These are phyloP conservation scores for Drosophila gaucha DNA, from an alignment of 2,888 invertebrate species.

Conservation along the genomic window DNA sequence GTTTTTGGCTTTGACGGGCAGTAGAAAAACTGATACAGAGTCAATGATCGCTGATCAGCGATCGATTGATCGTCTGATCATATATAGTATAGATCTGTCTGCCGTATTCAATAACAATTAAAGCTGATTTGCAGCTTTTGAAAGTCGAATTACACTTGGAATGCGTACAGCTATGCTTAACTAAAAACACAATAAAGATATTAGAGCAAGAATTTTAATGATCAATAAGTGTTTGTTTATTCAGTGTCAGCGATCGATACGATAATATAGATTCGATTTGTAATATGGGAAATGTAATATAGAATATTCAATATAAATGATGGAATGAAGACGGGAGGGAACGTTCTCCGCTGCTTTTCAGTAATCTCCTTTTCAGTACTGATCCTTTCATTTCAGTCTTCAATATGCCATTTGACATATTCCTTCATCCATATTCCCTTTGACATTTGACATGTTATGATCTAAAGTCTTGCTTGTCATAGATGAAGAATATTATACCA, in stretches of 20 bases:
- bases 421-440: too few species aligned
- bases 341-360: too few species aligned
- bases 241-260: neutral
- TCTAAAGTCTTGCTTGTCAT: too few species aligned
- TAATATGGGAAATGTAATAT: too few species aligned
- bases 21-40: constrained; percentile 33
- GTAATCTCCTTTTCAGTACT: too few species aligned
- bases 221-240: neutral
- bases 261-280: too few species aligned
- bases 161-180: constrained; percentile 10
- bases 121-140: constrained; percentile 26
- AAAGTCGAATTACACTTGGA: constrained; percentile 2
- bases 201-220: constrained; percentile 25
- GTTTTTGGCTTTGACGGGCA: constrained; percentile 20
- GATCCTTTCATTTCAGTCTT: too few species aligned
- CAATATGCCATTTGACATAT: too few species aligned
- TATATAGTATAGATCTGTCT: constrained; percentile 3
- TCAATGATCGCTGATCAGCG: constrained; percentile 44
- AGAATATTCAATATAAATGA: neutral
- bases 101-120: constrained; percentile 19
- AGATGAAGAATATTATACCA: too few species aligned
- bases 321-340: too few species aligned
- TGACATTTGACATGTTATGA: too few species aligned
- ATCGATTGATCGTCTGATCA: constrained; percentile 33
- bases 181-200: constrained; percentile 28